These are phyloP conservation scores for Drosophila sulfurigaster DNA, from an alignment of 1,140 invertebrate genomes.

Conservation along the genomic window DNA sequence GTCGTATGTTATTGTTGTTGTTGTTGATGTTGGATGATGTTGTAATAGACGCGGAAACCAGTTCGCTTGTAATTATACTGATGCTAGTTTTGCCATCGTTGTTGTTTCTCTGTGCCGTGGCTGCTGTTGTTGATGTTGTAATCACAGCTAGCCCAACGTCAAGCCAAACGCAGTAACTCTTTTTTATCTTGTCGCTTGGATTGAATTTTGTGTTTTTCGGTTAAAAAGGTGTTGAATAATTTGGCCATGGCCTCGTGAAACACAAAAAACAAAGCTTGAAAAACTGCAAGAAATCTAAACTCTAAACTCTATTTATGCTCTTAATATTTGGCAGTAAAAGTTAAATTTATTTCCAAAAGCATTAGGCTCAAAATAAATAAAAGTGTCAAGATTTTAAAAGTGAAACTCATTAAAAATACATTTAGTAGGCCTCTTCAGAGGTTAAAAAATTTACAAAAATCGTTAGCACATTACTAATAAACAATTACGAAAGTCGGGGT, in stretches of 20 bases:
- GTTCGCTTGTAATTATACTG: constrained; percentile 70
- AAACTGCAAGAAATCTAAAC: constrained; percentile 11
- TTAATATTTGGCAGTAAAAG: neutral
- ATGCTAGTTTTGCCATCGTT: constrained; percentile 52
- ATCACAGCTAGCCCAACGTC: constrained; percentile 55
- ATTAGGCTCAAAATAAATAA: neutral
- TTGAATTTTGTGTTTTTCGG: constrained; percentile 34
- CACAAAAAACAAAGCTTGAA: constrained; percentile 43
- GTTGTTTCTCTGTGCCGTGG: constrained; percentile 1
- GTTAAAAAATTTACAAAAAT: no score
- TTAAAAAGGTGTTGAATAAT: constrained; percentile 52
- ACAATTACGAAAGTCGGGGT: no score
- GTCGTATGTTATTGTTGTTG: no score
- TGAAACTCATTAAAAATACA: no score
- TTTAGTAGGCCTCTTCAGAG: no score
- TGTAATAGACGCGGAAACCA: constrained; percentile 77
- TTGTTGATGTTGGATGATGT: constrained; percentile 37
- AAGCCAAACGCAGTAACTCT: constrained; percentile 52
- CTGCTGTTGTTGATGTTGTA: constrained; percentile 54
- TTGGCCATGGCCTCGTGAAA: constrained; percentile 78
- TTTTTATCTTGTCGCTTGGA: constrained; percentile 17
- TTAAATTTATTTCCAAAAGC: neutral
- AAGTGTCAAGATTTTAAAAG: neutral
- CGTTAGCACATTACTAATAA: no score
- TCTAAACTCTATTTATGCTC: constrained; percentile 13